Evolutionary conservation across 2,888 invertebrate genomes (phyloP), one percentile per base, ranked within the genome.

Genomic region (Leptopilina drosophilae): DNA sequence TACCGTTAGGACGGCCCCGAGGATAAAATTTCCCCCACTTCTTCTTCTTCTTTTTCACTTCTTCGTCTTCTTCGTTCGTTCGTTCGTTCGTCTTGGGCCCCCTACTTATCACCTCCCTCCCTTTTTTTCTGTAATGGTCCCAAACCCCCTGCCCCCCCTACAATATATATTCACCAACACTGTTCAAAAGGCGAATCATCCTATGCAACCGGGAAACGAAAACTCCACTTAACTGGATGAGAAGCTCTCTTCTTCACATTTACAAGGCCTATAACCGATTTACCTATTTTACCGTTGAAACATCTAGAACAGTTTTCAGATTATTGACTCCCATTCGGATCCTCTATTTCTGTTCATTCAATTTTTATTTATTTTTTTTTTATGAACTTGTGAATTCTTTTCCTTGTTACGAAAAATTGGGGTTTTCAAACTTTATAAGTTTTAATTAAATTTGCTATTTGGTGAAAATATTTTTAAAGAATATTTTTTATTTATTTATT

Each of bases 1-100:
- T 91, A 91, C 91, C 91, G 91, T 91, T 91, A 91, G 91, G 91
- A 91, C 91, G 91, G 91, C 91, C 91, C 91, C 91, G 91, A 91
- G 90, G 89, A 90, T 89, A 89, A 88, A 87, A 89, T 88, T 87
- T 87, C 86, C 87, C 84, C 86, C 84, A 85, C 80, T 80, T 83
- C 80, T 82, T 82, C 81, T 78, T 82, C 77, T 76, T 84, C 77
- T 62, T 78, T 76, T 77, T 82, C 81, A 75, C 76, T 75, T 81
- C 81, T 46, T 11, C 79, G 26, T 3, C 26, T 26, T 66, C 77
- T 76, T 79, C 75, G 80, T 53, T 79, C 75, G 64, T 67, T n/a
- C n/a, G n/a, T n/a, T n/a, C n/a, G n/a, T n/a, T n/a, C n/a, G n/a
- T n/a, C 80, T 20, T 46, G 77, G 76, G 49, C 81, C 84, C 84